A percentile compares a stretch with the other conserved stretches of the same genome.
Evolutionary conservation across 1,140 invertebrate genomes (phyloP).

Genomic region (Orius insidiosus): DNA sequence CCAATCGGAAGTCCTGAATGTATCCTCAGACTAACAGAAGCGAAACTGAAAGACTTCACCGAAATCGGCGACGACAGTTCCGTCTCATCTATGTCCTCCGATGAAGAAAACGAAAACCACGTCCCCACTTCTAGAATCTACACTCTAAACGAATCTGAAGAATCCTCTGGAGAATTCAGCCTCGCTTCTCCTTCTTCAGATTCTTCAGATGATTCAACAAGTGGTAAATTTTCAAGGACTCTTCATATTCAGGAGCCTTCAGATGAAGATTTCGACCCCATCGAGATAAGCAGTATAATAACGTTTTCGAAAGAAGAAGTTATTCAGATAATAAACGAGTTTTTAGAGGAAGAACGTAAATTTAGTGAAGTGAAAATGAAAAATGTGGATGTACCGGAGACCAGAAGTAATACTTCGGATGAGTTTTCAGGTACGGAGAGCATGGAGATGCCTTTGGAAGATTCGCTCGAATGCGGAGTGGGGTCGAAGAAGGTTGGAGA

Average conservation of each 20-base stretch:
- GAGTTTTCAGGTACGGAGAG: constrained; percentile 23
- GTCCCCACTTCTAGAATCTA: constrained; percentile 9
- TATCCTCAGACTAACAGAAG: constrained; percentile 12
- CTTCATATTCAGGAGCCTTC: neutral
- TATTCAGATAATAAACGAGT: constrained; percentile 11
- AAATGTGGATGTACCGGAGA: constrained; percentile 11
- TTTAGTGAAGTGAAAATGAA: constrained; percentile 4
- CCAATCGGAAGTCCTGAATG: constrained; percentile 2
- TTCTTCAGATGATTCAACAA: too few species aligned
- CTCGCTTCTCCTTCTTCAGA: constrained; percentile 4
- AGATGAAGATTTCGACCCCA: neutral
- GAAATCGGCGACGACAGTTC: constrained; percentile 10
- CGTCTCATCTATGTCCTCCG: constrained; percentile 11
- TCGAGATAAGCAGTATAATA: constrained; percentile 9
- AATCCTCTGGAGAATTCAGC: constrained; percentile 14
- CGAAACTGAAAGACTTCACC: constrained; percentile 14
- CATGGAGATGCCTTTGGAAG: constrained; percentile 21
- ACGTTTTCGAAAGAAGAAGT: constrained; percentile 14
- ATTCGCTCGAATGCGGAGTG: constrained; percentile 9
- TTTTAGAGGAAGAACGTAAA: constrained; percentile 11
- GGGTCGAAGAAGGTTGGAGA: constrained; percentile 15
- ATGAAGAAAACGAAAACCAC: constrained; percentile 14
- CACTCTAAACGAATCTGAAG: constrained; percentile 12
- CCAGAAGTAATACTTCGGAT: constrained; percentile 17
- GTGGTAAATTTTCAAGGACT: neutral